These are phyloP conservation scores for Orussus abietinus DNA, from an alignment of 1,140 invertebrate genomes.

Conservation along the genomic window DNA sequence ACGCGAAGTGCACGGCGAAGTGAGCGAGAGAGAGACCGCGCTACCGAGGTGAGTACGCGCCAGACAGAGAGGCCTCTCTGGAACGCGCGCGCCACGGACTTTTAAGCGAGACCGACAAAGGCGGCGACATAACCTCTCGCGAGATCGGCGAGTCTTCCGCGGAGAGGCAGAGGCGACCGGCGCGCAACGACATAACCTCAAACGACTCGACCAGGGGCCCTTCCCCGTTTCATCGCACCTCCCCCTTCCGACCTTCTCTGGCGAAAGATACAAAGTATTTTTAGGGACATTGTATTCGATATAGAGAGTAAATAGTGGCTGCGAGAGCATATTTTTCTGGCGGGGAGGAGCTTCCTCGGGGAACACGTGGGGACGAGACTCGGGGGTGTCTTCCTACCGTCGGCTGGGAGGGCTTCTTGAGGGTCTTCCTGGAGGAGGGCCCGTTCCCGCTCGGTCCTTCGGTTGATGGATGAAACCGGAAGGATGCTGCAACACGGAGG, in stretches of 20 bases:
- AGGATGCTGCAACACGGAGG: conserved; percentile 77
- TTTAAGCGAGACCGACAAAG: no score
- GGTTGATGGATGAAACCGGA: conserved; percentile 68
- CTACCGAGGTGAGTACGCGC: conserved; percentile 2
- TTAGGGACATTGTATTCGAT: background rate
- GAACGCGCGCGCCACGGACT: no score
- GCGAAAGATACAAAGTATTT: conserved; percentile 6
- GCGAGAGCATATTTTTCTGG: background rate
- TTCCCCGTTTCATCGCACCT: no score
- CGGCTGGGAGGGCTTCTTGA: conserved; percentile 3
- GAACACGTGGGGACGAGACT: no score
- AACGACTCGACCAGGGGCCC: no score
- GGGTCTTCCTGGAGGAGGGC: background rate
- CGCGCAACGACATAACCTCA: no score
- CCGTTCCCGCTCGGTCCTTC: conserved; percentile 10
- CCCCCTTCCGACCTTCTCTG: no score
- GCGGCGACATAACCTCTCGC: no score
- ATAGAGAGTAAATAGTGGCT: conserved; percentile 1
- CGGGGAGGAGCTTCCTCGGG: background rate
- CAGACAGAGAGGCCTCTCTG: no score
- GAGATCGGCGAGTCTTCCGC: conserved; percentile 13
- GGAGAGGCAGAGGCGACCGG: conserved; percentile 10
- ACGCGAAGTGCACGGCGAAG: conserved; percentile 9
- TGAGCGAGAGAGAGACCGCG: background rate
- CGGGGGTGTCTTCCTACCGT: no score